Conservation (phyloP, 2,888 invertebrate genomes). For the Microctonus aethiopoides region DNA sequence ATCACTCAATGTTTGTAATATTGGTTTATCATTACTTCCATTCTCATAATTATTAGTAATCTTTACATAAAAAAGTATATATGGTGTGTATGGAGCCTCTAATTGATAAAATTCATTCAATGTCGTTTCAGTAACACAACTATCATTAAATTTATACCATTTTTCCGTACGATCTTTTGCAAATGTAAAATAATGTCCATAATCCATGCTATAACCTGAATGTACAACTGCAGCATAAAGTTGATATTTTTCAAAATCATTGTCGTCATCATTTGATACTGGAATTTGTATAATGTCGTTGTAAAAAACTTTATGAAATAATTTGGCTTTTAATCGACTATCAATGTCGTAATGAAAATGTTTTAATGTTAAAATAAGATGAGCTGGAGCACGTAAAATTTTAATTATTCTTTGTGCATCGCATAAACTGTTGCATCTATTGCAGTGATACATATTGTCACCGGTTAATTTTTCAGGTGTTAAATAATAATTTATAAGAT, state of each 20-base stretch:
- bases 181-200: slow-evolving; percentile 89
- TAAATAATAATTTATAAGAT: slow-evolving; percentile 81
- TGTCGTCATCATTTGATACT: slow-evolving; percentile 46
- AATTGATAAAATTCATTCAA: slow-evolving; percentile 74
- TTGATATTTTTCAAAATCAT: slow-evolving; percentile 71
- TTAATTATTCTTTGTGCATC: slow-evolving; percentile 80
- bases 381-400: slow-evolving; percentile 79
- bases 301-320: slow-evolving; percentile 77
- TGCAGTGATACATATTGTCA: slow-evolving; percentile 86
- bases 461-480: slow-evolving; percentile 82
- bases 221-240: slow-evolving; percentile 88
- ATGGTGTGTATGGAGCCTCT: slow-evolving; percentile 81
- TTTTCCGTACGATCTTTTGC: slow-evolving; percentile 74
- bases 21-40: slow-evolving; percentile 55
- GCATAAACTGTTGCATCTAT: slow-evolving; percentile 77
- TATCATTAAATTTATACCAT: slow-evolving; percentile 88
- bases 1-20: slow-evolving; percentile 53
- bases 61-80: slow-evolving; percentile 80
- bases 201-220: slow-evolving; percentile 83
- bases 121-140: slow-evolving; percentile 74
- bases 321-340: slow-evolving; percentile 80
- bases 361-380: slow-evolving; percentile 83
- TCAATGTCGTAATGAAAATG: slow-evolving; percentile 82
- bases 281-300: slow-evolving; percentile 70
- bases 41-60: slow-evolving; percentile 54